Evolutionary conservation across 2,888 invertebrate genomes (phyloP).

Genomic region (Lysandra coridon): DNA sequence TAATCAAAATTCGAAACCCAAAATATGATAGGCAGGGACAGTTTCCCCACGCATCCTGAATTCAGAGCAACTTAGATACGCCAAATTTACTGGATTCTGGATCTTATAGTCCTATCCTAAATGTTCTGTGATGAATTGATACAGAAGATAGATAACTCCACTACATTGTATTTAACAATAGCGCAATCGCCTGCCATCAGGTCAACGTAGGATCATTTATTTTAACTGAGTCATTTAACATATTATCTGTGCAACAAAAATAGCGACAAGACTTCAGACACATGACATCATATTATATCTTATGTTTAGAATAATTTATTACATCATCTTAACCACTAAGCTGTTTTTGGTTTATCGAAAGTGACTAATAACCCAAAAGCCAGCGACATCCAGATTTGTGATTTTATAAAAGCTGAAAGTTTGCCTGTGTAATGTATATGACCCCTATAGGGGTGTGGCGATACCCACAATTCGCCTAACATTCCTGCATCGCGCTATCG

Average conservation of each 20-base stretch:
- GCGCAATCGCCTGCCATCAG: background rate
- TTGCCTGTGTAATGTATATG: too few relatives aligned
- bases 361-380: background rate
- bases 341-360: background rate
- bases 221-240: conserved; percentile 12
- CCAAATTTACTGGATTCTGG: too few relatives aligned
- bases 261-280: background rate
- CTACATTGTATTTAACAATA: background rate
- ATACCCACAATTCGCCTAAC: too few relatives aligned
- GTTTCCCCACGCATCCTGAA: too few relatives aligned
- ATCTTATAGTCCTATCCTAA: background rate
- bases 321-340: background rate
- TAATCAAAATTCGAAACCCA: too few relatives aligned
- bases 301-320: conserved; percentile 2
- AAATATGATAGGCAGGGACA: too few relatives aligned
- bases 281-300: conserved; percentile 1
- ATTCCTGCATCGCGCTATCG: too few relatives aligned
- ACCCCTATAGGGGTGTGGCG: too few relatives aligned
- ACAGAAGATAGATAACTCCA: background rate
- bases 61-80: too few relatives aligned
- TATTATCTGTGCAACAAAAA: background rate
- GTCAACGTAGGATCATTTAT: background rate
- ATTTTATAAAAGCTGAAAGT: too few relatives aligned
- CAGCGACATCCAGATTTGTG: too few relatives aligned
- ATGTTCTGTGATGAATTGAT: background rate